A percentile compares a stretch with the other conserved stretches of the same genome.
Evolutionary conservation across 1,140 invertebrate genomes (phyloP).

Genomic region (Heliconius melpomene): DNA sequence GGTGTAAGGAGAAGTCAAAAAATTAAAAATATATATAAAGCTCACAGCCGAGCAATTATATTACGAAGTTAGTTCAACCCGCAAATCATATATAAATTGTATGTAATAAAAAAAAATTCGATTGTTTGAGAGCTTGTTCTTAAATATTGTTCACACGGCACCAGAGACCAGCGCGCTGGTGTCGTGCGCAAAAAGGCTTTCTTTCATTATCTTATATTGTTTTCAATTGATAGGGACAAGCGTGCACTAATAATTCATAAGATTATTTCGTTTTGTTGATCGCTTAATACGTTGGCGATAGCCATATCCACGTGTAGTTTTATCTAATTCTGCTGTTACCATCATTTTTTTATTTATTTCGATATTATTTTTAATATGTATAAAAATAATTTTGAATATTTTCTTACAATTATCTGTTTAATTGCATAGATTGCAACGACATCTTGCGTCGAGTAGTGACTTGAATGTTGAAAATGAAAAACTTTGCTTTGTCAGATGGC

Average conservation of each 20-base stretch:
- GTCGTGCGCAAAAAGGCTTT: constrained; percentile 71
- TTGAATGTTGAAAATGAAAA: not conserved
- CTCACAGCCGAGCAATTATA: too few relatives aligned
- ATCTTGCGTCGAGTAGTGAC: not conserved
- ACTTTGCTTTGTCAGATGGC: not conserved
- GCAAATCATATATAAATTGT: too few relatives aligned
- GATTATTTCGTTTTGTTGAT: not conserved
- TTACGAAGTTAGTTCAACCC: too few relatives aligned
- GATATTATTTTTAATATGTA: too few relatives aligned
- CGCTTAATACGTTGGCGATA: not conserved
- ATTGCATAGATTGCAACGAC: not conserved
- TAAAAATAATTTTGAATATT: not conserved
- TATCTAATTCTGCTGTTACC: not conserved
- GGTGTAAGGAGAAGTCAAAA: too few relatives aligned
- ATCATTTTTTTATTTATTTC: too few relatives aligned
- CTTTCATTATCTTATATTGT: constrained; percentile 48
- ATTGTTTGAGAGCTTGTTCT: constrained; percentile 44
- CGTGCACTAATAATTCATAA: not conserved
- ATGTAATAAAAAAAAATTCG: too few relatives aligned
- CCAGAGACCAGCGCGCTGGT: constrained; percentile 44
- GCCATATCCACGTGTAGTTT: not conserved
- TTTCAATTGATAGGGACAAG: constrained; percentile 30
- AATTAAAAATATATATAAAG: too few relatives aligned
- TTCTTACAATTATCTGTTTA: not conserved
- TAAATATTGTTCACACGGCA: constrained; percentile 62